Evolutionary conservation across 2,888 invertebrate genomes (phyloP).

Genomic region (Liposcelis brunnea): DNA sequence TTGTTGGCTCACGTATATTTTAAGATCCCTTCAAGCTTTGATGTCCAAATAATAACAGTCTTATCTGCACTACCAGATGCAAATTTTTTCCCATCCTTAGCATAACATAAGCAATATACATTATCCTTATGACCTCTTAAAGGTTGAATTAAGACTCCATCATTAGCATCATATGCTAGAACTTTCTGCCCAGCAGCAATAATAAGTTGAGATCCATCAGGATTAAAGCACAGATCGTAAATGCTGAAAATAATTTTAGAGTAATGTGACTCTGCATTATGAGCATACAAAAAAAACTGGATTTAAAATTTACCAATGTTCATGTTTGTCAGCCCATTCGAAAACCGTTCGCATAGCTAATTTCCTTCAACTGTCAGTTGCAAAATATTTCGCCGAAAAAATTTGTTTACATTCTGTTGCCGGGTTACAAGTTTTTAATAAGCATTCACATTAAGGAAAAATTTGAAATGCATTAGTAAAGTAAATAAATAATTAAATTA

Average conservation of each 20-base stretch:
- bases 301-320: slow-evolving; percentile 3
- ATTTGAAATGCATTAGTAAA: not conserved
- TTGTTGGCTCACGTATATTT: slow-evolving; percentile 70
- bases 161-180: slow-evolving; percentile 83
- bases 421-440: not conserved
- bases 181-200: slow-evolving; percentile 88
- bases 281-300: too few species aligned
- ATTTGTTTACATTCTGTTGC: too few species aligned
- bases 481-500: not conserved
- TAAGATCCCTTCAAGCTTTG: slow-evolving; percentile 83
- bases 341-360: slow-evolving; percentile 1
- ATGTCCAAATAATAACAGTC: slow-evolving; percentile 95
- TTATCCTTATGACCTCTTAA: slow-evolving; percentile 82
- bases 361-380: too few species aligned
- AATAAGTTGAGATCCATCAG: slow-evolving; percentile 84
- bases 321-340: slow-evolving; percentile 8
- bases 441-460: not conserved
- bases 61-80: slow-evolving; percentile 96
- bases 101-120: slow-evolving; percentile 82
- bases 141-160: slow-evolving; percentile 79
- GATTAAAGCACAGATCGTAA: slow-evolving; percentile 87
- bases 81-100: slow-evolving; percentile 87
- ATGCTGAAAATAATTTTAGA: slow-evolving; percentile 42
- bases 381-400: too few species aligned
- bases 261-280: too few species aligned